phyloP scores from a whole-genome alignment of 2,113 vertebrate genomes.

The Trichomycterus rosablanca region DNA sequence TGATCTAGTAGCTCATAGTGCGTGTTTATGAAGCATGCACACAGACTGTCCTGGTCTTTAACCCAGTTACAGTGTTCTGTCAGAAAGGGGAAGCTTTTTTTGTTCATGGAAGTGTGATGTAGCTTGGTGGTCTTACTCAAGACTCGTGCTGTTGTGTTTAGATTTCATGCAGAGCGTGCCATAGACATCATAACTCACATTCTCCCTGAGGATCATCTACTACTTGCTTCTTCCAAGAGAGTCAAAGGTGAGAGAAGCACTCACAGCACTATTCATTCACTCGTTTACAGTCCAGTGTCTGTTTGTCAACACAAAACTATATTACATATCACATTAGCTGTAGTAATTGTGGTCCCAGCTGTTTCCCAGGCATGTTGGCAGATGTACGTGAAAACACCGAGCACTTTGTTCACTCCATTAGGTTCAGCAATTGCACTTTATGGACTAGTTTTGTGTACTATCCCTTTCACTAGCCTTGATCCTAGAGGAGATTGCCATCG shows the following conservation, averaged over 20 bases:
- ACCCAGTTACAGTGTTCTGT: slow-evolving; percentile 22
- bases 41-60: slow-evolving; percentile 25
- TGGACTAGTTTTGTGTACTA: too few species aligned
- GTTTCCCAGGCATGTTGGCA: neutral
- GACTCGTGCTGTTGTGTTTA: slow-evolving; percentile 53
- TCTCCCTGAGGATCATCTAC: slow-evolving; percentile 96
- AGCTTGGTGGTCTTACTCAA: slow-evolving; percentile 20
- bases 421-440: neutral
- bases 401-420: neutral
- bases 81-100: slow-evolving; percentile 9
- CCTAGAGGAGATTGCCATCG: slow-evolving; percentile 96
- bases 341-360: neutral
- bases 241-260: slow-evolving; percentile 83
- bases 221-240: slow-evolving; percentile 96
- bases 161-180: slow-evolving; percentile 98
- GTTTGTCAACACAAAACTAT: neutral
- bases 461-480: slow-evolving; percentile 84
- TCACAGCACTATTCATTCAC: neutral
- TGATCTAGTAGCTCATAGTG: neutral
- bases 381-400: too few species aligned
- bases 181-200: slow-evolving; percentile 99
- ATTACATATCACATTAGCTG: neutral
- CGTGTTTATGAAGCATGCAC: slow-evolving; percentile 2
- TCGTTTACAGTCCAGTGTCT: neutral
- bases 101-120: slow-evolving; percentile 25